Evolutionary conservation across 2,797 vertebrate species (phyloP), one percentile per base, ranked within the genome.

Genomic region (Rhabdomys pumilio): DNA sequence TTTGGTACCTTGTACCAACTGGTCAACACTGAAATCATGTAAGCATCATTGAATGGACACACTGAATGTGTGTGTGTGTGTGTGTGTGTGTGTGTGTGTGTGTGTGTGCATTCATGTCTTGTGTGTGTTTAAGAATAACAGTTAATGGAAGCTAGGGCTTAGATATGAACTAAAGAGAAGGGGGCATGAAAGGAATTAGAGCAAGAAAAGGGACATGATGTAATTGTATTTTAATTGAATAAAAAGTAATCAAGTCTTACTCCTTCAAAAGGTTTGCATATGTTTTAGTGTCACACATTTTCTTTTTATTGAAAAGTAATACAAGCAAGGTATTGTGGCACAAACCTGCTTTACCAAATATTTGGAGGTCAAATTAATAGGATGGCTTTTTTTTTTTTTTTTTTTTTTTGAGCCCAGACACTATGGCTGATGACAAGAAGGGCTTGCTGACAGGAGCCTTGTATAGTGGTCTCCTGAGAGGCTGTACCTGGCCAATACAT

Each of bases 221-320:
- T 38, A 81, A 57, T 59, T 59, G 1, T 2, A 7, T 14, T 14
- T 38, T 59, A 26, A 26, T 38, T 24, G 6, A 81, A 34, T 80
- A 15, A 24, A 81, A 77, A 53, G 11, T 1, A 80, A 61, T 34
- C 7, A 61, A 89, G 34, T 20, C 1, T 69, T 72, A 29, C 14
- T 55, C 1, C 7, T 75, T 81, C 19, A 41, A 77, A 63, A 63
- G 0, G 5, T 29, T 83, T 3, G 0, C n/a, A 5, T 4, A 15
- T 41, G 8, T 67, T 76, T 81, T 84, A 75, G 20, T 15, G 31
- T 65, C 19, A 73, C 47, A 29, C 1, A 73, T 89, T 91, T 89
- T 0, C 2, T 93, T 26, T 75, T 94, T 89, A 91, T 92, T 93
- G 95, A 67, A 90, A 94, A 95, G 29, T 86, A 79, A 61, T 14